Evolutionary conservation across 2,888 invertebrate species (phyloP), one percentile per base, ranked within the genome.

Genomic region (Sesamia inferens): DNA sequence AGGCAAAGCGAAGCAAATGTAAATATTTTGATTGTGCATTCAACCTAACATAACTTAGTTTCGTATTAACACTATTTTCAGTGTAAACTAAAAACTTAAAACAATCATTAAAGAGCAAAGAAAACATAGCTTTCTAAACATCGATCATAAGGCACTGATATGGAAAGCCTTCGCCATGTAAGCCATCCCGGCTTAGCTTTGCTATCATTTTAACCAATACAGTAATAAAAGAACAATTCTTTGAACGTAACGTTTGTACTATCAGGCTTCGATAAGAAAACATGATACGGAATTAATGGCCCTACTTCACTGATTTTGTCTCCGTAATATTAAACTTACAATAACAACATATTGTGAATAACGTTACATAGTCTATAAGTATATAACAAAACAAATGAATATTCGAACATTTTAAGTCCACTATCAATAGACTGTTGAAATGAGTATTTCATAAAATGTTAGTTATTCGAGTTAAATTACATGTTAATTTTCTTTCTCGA

Each of bases 91-190:
- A 84, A 70, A 82, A 82, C 85, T 78, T 74, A 80, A 82, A 82
- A 79, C 71, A 77, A 79, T 62, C 55, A 66, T 61, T 69, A 76
- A 75, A 64, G 77, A 79, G 76, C 70, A 80, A 72, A 79, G 70
- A 47, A 57, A 79, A 78, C 80, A 72, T 71, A 48, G 78, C 68
- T 79, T 78, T 82, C 76, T 87, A 83, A 82, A 86, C 85, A 88
- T 85, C 81, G 81, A 86, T 86, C 78, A 81, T 92, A 93, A 93
- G 93, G 93, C 93, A 93, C 93, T 93, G 89, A 84, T 87, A 84
- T 82, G 86, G 85, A 88, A 88, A 85, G 84, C 83, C 82, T 75
- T 67, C 63, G 86, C 78, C 62, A 64, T 72, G 71, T 71, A 75
- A 79, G 81, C 76, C 65, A 64, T 39, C 70, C 31, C 48, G 68